Percentiles rank a stretch among this genome's conserved stretches.
Conservation (phyloP, 2,888 invertebrate genomes). For the Tridacna gigas region DNA sequence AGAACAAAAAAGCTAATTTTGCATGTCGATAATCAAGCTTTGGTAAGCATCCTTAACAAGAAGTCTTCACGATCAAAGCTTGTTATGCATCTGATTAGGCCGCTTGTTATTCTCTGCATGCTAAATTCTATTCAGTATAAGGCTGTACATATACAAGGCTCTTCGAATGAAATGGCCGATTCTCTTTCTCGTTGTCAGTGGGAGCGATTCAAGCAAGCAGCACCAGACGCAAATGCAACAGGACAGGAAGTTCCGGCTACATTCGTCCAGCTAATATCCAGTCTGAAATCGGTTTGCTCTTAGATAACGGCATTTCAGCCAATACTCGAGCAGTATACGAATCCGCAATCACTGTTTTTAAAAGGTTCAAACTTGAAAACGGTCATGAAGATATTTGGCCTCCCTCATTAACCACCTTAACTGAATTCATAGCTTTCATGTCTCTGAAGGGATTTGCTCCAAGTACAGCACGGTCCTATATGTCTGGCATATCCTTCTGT, state of each 20-base stretch:
- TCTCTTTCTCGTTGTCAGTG: not conserved
- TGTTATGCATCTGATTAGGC: not conserved
- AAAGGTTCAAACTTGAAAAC: not conserved
- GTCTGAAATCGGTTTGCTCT: not conserved
- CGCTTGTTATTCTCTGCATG: not conserved
- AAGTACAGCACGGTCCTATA: too few relatives aligned
- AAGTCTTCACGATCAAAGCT: not conserved
- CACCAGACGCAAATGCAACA: not conserved
- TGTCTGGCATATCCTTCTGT: too few relatives aligned
- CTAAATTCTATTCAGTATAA: not conserved
- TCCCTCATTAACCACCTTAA: too few relatives aligned
- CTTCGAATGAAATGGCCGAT: not conserved
- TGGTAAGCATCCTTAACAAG: conserved; percentile 3
- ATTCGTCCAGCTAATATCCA: not conserved
- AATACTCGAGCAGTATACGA: not conserved
- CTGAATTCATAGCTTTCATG: too few relatives aligned
- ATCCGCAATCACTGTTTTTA: not conserved
- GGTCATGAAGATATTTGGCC: conserved; percentile 1
- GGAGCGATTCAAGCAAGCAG: not conserved
- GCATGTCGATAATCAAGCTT: not conserved
- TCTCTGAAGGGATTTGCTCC: too few relatives aligned
- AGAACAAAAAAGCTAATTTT: not conserved
- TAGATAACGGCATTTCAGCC: not conserved
- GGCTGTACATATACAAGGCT: not conserved
- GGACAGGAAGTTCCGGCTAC: not conserved